Conservation (phyloP, 35 echinoderm and acorn worm genomes). For the Apostichopus californicus region DNA sequence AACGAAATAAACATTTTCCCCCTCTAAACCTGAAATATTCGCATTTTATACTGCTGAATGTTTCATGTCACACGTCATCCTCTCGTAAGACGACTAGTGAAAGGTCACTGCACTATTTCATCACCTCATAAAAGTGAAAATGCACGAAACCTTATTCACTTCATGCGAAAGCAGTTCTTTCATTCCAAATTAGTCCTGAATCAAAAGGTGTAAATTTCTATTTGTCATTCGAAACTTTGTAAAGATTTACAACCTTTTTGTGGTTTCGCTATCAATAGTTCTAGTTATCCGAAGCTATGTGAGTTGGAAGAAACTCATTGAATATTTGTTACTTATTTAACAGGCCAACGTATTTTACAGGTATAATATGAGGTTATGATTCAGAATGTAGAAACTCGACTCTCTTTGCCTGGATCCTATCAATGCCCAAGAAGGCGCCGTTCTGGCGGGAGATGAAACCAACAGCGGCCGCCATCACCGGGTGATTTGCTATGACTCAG, state of each 20-base stretch:
- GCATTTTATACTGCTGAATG: too few species aligned
- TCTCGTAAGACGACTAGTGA: too few species aligned
- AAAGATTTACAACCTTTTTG: background rate
- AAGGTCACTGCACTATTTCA: too few species aligned
- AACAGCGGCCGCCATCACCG: background rate
- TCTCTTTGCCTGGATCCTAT: slow-evolving; percentile 25
- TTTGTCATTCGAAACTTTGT: background rate
- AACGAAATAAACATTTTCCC: too few species aligned
- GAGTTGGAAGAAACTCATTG: background rate
- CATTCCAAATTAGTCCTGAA: slow-evolving; percentile 9
- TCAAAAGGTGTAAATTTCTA: background rate
- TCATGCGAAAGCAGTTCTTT: background rate
- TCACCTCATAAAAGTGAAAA: too few species aligned
- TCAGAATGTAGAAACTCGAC: background rate
- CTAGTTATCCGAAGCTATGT: background rate
- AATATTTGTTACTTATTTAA: background rate
- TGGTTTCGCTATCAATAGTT: slow-evolving; percentile 5
- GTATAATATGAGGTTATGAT: slow-evolving; percentile 28
- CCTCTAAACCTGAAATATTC: too few species aligned
- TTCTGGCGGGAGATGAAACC: slow-evolving; percentile 35
- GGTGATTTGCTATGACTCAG: too few species aligned
- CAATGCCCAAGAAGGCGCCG: slow-evolving; percentile 31
- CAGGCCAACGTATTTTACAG: slow-evolving; percentile 3
- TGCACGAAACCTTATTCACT: too few species aligned
- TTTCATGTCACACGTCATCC: too few species aligned